These are phyloP conservation scores for Sitta europaea DNA, from an alignment of 2,113 vertebrate species.

Conservation along the genomic window DNA sequence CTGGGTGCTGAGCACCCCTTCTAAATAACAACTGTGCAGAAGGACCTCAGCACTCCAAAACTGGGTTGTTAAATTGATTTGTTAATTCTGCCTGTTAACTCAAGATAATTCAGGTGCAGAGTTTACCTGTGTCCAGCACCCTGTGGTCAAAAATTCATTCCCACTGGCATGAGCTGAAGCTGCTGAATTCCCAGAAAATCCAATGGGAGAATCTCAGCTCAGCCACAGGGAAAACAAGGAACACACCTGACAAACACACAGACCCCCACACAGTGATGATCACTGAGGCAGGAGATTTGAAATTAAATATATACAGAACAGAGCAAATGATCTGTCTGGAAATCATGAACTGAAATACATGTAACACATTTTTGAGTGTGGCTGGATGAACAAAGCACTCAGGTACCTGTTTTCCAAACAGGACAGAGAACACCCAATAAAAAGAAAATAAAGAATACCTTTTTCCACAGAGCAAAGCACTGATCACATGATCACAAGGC, in stretches of 20 bases:
- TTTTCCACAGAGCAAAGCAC: not conserved
- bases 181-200: not conserved
- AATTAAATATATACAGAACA: rapidly evolving
- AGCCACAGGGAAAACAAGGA: not conserved
- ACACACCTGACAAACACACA: not conserved
- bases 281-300: not conserved
- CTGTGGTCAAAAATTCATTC: not conserved
- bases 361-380: not conserved
- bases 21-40: not conserved
- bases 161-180: not conserved
- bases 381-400: not conserved
- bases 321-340: not conserved
- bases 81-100: not conserved
- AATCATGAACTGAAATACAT: not conserved
- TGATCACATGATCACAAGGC: too few relatives aligned
- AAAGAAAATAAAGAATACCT: not conserved
- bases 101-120: not conserved
- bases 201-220: not conserved
- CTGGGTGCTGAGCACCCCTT: not conserved
- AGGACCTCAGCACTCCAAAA: not conserved
- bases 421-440: not conserved
- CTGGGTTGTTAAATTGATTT: not conserved
- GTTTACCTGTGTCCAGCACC: not conserved
- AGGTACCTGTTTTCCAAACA: not conserved
- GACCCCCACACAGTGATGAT: not conserved